Conservation (phyloP, 2,888 invertebrate genomes). For the Hofmannophila pseudospretella region DNA sequence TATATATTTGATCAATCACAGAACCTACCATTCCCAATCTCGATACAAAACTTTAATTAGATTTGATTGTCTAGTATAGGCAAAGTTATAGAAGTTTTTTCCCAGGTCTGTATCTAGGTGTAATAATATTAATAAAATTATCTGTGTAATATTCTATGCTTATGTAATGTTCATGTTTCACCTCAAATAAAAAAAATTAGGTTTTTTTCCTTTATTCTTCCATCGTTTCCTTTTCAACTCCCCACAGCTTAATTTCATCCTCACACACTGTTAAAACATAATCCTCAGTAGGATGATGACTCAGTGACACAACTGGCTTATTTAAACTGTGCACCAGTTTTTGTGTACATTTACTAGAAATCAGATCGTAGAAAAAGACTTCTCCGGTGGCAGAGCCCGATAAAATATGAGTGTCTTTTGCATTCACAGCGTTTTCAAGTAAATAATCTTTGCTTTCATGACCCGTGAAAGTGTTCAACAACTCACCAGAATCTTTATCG, state of each 20-base stretch:
- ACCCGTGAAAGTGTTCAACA: constrained; percentile 84
- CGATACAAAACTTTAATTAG: too few relatives aligned
- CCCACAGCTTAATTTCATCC: constrained; percentile 85
- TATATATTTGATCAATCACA: too few relatives aligned
- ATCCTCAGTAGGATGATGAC: constrained; percentile 87
- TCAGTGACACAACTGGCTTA: constrained; percentile 86
- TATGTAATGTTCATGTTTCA: too few relatives aligned
- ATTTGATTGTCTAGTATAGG: too few relatives aligned
- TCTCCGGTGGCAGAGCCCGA: constrained; percentile 94
- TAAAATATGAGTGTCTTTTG: constrained; percentile 90
- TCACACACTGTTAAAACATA: constrained; percentile 86
- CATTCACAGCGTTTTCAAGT: constrained; percentile 91
- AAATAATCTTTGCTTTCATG: constrained; percentile 90
- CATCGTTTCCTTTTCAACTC: constrained; percentile 30
- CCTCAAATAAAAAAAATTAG: neutral
- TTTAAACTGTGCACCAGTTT: constrained; percentile 73
- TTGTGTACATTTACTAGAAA: constrained; percentile 77
- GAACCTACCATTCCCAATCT: too few relatives aligned
- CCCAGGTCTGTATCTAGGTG: too few relatives aligned
- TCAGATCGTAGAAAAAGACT: constrained; percentile 93
- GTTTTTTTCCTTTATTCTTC: constrained; percentile 27
- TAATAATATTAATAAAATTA: too few relatives aligned
- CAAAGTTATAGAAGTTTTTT: too few relatives aligned
- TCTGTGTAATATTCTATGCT: too few relatives aligned
- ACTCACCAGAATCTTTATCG: constrained; percentile 83